Conservation (phyloP, 1,140 invertebrate genomes). For the Gonioctena quinquepunctata region DNA sequence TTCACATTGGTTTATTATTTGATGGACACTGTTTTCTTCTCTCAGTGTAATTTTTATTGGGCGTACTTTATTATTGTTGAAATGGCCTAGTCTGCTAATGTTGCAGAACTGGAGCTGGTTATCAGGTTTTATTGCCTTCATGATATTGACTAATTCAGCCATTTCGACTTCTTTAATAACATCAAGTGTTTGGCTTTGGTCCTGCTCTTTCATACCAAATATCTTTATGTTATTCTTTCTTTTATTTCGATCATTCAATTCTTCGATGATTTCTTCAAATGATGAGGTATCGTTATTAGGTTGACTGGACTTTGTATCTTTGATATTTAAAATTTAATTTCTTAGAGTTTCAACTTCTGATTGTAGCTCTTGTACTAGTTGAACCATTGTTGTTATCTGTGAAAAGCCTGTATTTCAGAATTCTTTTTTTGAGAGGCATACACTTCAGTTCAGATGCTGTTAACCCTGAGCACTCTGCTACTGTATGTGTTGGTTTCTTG, state of each 20-base stretch:
- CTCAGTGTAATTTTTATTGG: no score
- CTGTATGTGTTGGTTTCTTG: no score
- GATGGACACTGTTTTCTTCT: no score
- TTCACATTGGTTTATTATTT: no score
- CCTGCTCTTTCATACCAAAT: neutral
- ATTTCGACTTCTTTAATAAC: neutral
- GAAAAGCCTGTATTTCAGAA: neutral
- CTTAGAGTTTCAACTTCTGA: neutral
- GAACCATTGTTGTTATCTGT: neutral
- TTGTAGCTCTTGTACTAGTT: neutral
- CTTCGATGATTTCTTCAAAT: neutral
- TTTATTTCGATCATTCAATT: slow-evolving; percentile 1
- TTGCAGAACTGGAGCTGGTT: neutral
- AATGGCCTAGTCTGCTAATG: no score
- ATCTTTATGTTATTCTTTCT: neutral
- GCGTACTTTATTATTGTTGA: no score
- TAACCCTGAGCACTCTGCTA: neutral
- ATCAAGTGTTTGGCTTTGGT: neutral
- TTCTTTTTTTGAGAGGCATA: neutral
- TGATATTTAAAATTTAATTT: neutral
- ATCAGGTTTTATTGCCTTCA: neutral
- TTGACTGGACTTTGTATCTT: neutral
- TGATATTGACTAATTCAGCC: neutral
- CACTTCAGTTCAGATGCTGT: neutral
- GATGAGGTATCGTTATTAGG: neutral